phyloP scores from a whole-genome alignment of 2,888 invertebrate species.

The Galerucella nymphaeae region DNA sequence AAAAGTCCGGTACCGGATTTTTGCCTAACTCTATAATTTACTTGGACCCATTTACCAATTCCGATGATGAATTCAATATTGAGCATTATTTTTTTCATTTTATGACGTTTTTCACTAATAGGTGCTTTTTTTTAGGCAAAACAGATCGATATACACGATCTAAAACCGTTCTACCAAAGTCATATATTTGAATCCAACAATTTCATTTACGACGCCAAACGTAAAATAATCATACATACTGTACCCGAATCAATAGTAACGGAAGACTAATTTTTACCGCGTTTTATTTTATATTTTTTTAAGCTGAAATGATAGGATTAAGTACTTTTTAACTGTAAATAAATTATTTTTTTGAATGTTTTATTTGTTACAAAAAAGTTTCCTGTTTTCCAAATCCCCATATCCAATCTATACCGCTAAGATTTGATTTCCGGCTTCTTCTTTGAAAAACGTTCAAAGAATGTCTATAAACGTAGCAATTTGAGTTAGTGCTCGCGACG shows the following conservation, averaged over 20 bases:
- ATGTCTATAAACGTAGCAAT: too few species aligned
- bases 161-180: conserved; percentile 92
- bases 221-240: conserved; percentile 87
- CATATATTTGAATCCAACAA: conserved; percentile 89
- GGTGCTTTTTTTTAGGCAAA: conserved; percentile 74
- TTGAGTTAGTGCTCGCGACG: too few species aligned
- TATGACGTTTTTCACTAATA: neutral
- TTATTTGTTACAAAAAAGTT: too few species aligned
- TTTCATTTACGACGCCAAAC: conserved; percentile 85
- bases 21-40: too few species aligned
- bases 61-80: too few species aligned
- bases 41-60: too few species aligned
- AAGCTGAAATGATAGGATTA: neutral
- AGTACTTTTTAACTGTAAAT: neutral
- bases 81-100: neutral
- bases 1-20: too few species aligned
- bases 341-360: neutral
- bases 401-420: too few species aligned
- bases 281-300: conserved; percentile 3
- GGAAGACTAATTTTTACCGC: conserved; percentile 47
- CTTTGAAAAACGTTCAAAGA: too few species aligned
- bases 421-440: too few species aligned
- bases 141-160: conserved; percentile 88
- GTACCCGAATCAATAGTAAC: conserved; percentile 69
- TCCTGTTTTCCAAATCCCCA: too few species aligned